Evolutionary conservation across 1,140 invertebrate species (phyloP), one percentile per base, ranked within the genome.

Genomic region (Rhopalosiphum padi): DNA sequence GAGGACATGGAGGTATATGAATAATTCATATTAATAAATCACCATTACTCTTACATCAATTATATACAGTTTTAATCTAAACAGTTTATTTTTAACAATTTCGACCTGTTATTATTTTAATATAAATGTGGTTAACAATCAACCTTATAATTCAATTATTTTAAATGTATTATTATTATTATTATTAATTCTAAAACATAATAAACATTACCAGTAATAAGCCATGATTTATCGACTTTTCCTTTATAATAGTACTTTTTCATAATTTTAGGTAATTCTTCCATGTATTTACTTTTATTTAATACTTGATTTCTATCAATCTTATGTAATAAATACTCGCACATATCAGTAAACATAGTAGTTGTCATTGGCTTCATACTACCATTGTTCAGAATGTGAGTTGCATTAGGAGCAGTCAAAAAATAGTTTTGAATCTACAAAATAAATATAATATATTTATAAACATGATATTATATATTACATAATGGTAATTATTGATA

Each of bases 211-310:
- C 93, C 93, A 46, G 93, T 93, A 82, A 90, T 48, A 18, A 93
- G 60, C 93, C 93, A 93, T 43, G 93, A 93, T 93, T 83, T 93
- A n/a, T 93, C 93, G 11, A 93, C 93, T 90, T 93, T 93, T 53
- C 93, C 93, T 90, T 90, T 89, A 83, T 93, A 93, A 82, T 82
- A 89, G 37, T 90, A 93, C 15, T 90, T 89, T n/a, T 93, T 93
- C 87, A 90, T 90, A 43, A 93, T 83, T 82, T 83, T 93, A 0
- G 93, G 93, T 48, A 93, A 88, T 88, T 90, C 88, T 82, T 89
- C 88, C 55, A 90, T 90, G 25, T 93, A 93, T 77, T 94, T 90
- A 9, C 7, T 83, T 82, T 90, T 89, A 90, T 89, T 83, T 43
- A 94, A 53, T 30, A 83, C 25, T 43, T 83, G 68, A 90, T 89